These are phyloP conservation scores for Galerucella nymphaeae DNA, from an alignment of 2,888 invertebrate species.

Conservation along the genomic window DNA sequence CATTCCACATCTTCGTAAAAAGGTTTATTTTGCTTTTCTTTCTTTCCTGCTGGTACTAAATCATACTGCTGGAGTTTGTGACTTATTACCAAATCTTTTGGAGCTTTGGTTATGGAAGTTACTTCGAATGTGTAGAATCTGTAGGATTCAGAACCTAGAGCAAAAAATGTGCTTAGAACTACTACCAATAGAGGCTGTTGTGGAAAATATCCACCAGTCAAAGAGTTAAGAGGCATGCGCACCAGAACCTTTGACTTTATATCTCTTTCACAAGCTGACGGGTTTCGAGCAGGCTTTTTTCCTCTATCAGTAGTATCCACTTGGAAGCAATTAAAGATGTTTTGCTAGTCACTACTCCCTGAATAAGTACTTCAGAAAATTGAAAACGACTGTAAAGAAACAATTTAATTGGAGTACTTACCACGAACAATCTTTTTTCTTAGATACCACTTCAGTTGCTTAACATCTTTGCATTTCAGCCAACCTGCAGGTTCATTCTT, in stretches of 20 bases:
- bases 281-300: too few species aligned
- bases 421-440: constrained; percentile 31
- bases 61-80: constrained; percentile 64
- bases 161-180: background rate
- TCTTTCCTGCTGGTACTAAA: constrained; percentile 59
- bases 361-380: too few species aligned
- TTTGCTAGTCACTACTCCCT: too few species aligned
- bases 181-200: too few species aligned
- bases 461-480: constrained; percentile 65
- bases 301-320: too few species aligned
- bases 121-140: constrained; percentile 71
- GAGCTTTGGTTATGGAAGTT: constrained; percentile 69
- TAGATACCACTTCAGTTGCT: constrained; percentile 53
- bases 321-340: too few species aligned
- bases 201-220: too few species aligned
- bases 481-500: constrained; percentile 63
- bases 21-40: constrained; percentile 57
- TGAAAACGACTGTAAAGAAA: background rate
- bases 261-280: too few species aligned
- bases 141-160: constrained; percentile 57
- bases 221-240: too few species aligned
- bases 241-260: too few species aligned
- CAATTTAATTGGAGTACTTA: background rate
- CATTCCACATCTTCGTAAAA: constrained; percentile 62
- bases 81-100: constrained; percentile 65